Base-by-base conservation (phyloP, 2,113 vertebrate genomes). In the Corvus cornix region DNA sequence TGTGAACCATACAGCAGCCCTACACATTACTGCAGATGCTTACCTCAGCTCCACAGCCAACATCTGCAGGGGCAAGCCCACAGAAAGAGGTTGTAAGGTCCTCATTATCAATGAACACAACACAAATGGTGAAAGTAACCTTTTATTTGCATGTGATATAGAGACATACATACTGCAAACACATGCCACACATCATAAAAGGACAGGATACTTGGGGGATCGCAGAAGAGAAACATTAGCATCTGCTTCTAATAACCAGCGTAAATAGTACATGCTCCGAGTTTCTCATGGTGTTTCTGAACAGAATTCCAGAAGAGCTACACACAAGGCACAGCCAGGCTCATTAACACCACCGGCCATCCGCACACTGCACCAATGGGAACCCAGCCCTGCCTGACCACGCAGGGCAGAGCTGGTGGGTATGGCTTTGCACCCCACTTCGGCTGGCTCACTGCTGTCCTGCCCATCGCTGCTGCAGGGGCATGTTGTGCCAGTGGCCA, bases 101-200 rank as follows among this genome's bases (percentile, higher is more conserved):
- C 94, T 97, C 95, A 97, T 97, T 97, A 97, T 97, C 97, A 96
- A 96, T 93, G 97, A 97, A 97, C 95, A 95, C 97, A 95, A 97
- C 96, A 97, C 97, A 97, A 97, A 97, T 96, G 97, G 97, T 97
- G 97, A 97, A 97, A 97, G 97, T 97, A 97, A 96, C 96, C 96
- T 97, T 97, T 97, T 97, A 96, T 97, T 97, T 97, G 90, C 97
- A 95, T 97, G 94, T 96, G 97, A 97, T 96, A 93, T 81, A 89
- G 93, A 97, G 93, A 92, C 94, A 90, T 95, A 96, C 92, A 95
- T 95, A 95, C 95, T 97, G 96, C 96, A 97, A 97, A 97, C 96
- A 97, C 95, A 97, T 97, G 97, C 95, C 94, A 96, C 97, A 97
- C 97, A 96, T 97, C 96, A 97, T 97, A 97, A 97, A 97, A 97